Base-by-base conservation (phyloP, 2,888 invertebrate species). In the Epinotia demarniana region DNA sequence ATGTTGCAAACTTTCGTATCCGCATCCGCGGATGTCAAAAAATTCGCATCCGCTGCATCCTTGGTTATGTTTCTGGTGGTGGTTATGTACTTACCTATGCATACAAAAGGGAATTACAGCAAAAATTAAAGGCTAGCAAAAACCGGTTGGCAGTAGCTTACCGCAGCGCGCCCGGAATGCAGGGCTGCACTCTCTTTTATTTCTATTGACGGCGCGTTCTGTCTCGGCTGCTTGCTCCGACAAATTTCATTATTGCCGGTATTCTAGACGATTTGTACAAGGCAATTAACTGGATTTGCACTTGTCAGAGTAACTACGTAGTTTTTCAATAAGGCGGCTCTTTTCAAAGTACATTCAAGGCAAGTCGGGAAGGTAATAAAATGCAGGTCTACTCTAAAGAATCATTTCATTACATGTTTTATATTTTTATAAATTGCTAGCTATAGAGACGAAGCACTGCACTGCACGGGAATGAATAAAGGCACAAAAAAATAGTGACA, bases 181-280 rank as follows among this genome's bases (percentile, higher is more conserved):
- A 82, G 80, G 79, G 79, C 79, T 82, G 84, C 82, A 83, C 83
- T 84, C 83, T 85, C 84, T 85, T 88, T 86, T 88, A 87, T 87
- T 86, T 84, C 83, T 82, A 86, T 86, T 84, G 84, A 84, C 82
- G 81, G 77, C 72, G 81, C 80, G 82, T 82, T 80, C 84, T 87
- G 86, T 84, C 82, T 86, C 81, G 75, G 73, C 78, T 67, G 72
- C 75, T 77, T 78, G 77, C 79, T 79, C 79, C 80, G 84, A 86
- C 86, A 85, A 86, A 88, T 86, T 86, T 79, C 81, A 81, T 82
- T 83, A 80, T 78, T 77, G 77, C 63, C 68, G 67, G 78, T 79
- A 78, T 75, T 78, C 73, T 73, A 43, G 11, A 33, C 75, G 76
- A 78, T 78, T 79, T 77, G 78, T 67, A 78, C 78, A 74, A 49